Evolutionary conservation across 1,140 invertebrate species (phyloP).

Genomic region (Phymastichus coffea): DNA sequence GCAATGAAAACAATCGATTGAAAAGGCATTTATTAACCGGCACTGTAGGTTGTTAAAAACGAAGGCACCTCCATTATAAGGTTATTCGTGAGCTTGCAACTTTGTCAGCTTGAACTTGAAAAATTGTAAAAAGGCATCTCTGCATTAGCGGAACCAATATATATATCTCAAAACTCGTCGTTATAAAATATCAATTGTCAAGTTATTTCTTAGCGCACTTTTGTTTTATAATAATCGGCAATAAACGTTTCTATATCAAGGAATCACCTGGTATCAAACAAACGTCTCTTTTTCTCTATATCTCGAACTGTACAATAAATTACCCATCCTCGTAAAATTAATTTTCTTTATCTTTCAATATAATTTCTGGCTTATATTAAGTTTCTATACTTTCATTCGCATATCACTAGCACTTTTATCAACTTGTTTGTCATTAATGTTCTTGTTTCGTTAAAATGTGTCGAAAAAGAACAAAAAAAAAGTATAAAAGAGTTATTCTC

Average conservation of each 20-base stretch:
- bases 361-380: conserved; percentile 20
- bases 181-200: not conserved
- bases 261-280: conserved; percentile 7
- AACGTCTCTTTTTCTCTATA: too few relatives aligned
- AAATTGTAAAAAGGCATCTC: conserved; percentile 23
- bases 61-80: conserved; percentile 25
- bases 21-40: conserved; percentile 11
- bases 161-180: conserved; percentile 9
- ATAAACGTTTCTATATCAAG: conserved; percentile 8
- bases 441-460: conserved; percentile 16
- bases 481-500: conserved; percentile 6
- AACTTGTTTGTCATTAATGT: conserved; percentile 3
- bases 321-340: conserved; percentile 22
- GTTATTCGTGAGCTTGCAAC: conserved; percentile 15
- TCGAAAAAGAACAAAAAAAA: conserved; percentile 12
- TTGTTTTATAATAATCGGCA: conserved; percentile 4
- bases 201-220: conserved; percentile 4
- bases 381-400: conserved; percentile 14
- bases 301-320: conserved; percentile 27
- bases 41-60: conserved; percentile 18
- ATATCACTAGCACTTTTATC: conserved; percentile 22
- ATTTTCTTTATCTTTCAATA: conserved; percentile 14
- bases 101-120: conserved; percentile 18
- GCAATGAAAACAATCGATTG: conserved; percentile 16
- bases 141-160: conserved; percentile 20